Base-by-base conservation (phyloP, 2,888 invertebrate species). In the Coelinius sp. region DNA sequence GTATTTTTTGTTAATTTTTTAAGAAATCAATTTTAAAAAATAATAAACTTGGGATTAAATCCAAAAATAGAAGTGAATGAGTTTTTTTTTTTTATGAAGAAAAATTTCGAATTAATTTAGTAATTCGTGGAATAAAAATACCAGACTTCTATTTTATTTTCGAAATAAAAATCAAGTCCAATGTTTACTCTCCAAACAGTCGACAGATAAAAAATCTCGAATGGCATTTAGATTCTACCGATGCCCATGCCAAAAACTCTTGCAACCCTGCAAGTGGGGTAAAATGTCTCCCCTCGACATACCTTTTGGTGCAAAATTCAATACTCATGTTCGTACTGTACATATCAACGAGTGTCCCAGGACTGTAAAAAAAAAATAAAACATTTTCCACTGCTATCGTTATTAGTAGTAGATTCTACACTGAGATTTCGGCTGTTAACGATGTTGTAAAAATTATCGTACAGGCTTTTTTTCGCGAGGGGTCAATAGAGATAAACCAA, bases 141-240 rank as follows among this genome's bases (percentile, higher is more conserved):
- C 5, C 8, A n/a, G 44, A 10, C 44, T 44, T 44, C 17, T 44
- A 31, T 31, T 31, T 31, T 31, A 7, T 10, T 17, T 20, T n/a
- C n/a, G n/a, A n/a, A 25, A 52, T 6, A 25, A 78, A 80, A 84
- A 83, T 83, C 83, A 80, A 83, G 78, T 79, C 74, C 75, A 77
- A 77, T 81, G 80, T 83, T 83, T 82, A 82, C 80, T 83, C 81
- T 78, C 71, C 74, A 14, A 49, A 49, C 46, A 49, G 17, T 8
- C 5, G 17, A 20, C 41, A n/a, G 46, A 6, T 6, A 70, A 65
- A 74, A 75, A 72, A 71, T 73, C 53, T 75, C 75, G 75, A 76
- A 76, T 59, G 59, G 59, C 31, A 25, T 53, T 52, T 12, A n/a
- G 20, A 8, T 49, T 35, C 17, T 31, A 10, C 17, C 59, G 31